A percentile compares a stretch with the other conserved stretches of the same genome.
Conservation (phyloP, 2,888 invertebrate genomes). For the Archips crataeganus region DNA sequence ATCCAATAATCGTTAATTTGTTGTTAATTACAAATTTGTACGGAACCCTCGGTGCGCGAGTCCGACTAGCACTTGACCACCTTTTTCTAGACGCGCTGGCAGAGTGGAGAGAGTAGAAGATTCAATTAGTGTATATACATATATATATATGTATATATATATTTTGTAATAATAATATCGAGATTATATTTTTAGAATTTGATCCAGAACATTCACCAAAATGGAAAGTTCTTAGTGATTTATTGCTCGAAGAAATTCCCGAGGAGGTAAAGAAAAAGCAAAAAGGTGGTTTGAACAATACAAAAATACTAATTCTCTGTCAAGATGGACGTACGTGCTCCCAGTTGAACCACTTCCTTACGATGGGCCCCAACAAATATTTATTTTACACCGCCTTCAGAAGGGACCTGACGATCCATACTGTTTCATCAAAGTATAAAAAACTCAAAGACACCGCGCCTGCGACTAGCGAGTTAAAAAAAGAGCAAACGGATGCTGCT, state of each 20-base stretch:
- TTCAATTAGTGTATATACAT: too few relatives aligned
- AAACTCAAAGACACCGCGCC: conserved; percentile 59
- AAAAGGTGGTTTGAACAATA: conserved; percentile 68
- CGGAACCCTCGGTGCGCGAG: too few relatives aligned
- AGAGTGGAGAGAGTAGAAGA: too few relatives aligned
- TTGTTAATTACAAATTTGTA: too few relatives aligned
- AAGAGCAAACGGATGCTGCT: conserved; percentile 50
- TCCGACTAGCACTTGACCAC: too few relatives aligned
- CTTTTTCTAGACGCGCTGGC: too few relatives aligned
- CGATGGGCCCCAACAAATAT: conserved; percentile 87
- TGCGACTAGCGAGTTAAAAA: conserved; percentile 50
- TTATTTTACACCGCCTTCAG: conserved; percentile 87
- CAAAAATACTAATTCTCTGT: conserved; percentile 93
- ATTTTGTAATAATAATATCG: too few relatives aligned
- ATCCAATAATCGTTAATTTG: too few relatives aligned
- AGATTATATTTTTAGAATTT: conserved; percentile 83
- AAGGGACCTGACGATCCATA: conserved; percentile 85
- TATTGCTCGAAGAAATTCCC: conserved; percentile 93
- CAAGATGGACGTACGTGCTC: conserved; percentile 93
- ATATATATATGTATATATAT: too few relatives aligned
- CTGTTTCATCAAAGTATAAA: conserved; percentile 83
- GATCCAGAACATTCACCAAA: conserved; percentile 95
- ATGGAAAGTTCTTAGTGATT: conserved; percentile 94
- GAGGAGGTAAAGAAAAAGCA: conserved; percentile 87
- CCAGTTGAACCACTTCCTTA: conserved; percentile 91